These are phyloP conservation scores for Digitonthophagus gazella DNA, from an alignment of 2,888 invertebrate species.

Conservation along the genomic window DNA sequence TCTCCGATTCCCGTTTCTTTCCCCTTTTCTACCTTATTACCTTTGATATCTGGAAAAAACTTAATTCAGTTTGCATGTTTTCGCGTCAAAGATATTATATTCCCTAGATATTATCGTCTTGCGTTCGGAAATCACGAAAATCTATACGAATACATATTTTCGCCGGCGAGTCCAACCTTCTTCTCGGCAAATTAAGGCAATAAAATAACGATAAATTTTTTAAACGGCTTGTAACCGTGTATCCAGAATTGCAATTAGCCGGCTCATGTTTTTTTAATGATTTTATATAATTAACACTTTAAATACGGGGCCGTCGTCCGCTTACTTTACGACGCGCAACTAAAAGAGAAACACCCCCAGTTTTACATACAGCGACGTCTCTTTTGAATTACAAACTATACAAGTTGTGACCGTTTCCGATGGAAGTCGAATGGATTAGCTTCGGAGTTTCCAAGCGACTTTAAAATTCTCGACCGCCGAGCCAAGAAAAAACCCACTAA, in stretches of 20 bases:
- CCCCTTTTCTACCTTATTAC: conserved; percentile 14
- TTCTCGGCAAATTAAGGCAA: conserved; percentile 11
- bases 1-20: conserved; percentile 3
- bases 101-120: background rate
- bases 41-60: conserved; percentile 11
- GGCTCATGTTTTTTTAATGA: conserved; percentile 16
- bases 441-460: background rate
- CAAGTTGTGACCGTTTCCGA: background rate
- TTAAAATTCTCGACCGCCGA: background rate
- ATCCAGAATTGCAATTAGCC: conserved; percentile 9
- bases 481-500: conserved; percentile 4
- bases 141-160: background rate
- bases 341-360: background rate
- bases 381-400: background rate
- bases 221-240: background rate
- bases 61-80: conserved; percentile 15
- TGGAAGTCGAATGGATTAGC: background rate
- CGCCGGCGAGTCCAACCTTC: background rate
- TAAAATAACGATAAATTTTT: conserved; percentile 15
- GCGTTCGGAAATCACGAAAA: background rate
- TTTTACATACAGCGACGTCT: background rate
- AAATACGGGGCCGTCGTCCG: conserved; percentile 2
- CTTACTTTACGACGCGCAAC: background rate
- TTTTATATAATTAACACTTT: conserved; percentile 16
- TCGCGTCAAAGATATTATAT: conserved; percentile 3